phyloP scores from a whole-genome alignment of 1,140 invertebrate genomes.

The Trichoplusia ni region DNA sequence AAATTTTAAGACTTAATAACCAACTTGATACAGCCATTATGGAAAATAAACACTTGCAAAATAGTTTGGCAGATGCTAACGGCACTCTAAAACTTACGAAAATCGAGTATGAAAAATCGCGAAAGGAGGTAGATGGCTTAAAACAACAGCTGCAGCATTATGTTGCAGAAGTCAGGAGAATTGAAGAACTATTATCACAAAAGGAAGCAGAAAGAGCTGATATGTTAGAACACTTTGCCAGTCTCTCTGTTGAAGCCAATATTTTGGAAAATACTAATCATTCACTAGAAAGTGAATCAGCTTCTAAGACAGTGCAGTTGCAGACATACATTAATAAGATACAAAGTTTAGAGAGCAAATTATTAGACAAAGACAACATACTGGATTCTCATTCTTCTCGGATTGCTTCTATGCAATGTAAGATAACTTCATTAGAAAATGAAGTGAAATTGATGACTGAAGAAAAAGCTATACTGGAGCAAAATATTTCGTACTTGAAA shows the following conservation, averaged over 20 bases:
- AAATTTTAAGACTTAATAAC: slow-evolving; percentile 72
- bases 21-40: slow-evolving; percentile 82
- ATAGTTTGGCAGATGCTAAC: slow-evolving; percentile 82
- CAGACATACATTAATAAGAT: slow-evolving; percentile 72
- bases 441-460: slow-evolving; percentile 74
- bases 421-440: slow-evolving; percentile 70
- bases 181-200: slow-evolving; percentile 85
- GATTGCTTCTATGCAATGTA: slow-evolving; percentile 69
- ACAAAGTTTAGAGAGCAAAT: slow-evolving; percentile 65
- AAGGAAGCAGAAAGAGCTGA: slow-evolving; percentile 88
- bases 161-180: slow-evolving; percentile 86
- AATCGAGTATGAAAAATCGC: slow-evolving; percentile 84
- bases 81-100: slow-evolving; percentile 70
- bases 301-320: slow-evolving; percentile 82
- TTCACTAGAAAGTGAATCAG: slow-evolving; percentile 86
- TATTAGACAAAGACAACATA: slow-evolving; percentile 70
- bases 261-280: slow-evolving; percentile 88
- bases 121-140: slow-evolving; percentile 85
- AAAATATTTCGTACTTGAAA: slow-evolving; percentile 77
- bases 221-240: slow-evolving; percentile 88
- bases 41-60: slow-evolving; percentile 85
- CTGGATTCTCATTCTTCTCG: slow-evolving; percentile 73
- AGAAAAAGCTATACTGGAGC: slow-evolving; percentile 68
- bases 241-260: slow-evolving; percentile 86
- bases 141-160: slow-evolving; percentile 88